phyloP scores from a whole-genome alignment of 92 coral and sea anemone species.

The Porites cylindrica region DNA sequence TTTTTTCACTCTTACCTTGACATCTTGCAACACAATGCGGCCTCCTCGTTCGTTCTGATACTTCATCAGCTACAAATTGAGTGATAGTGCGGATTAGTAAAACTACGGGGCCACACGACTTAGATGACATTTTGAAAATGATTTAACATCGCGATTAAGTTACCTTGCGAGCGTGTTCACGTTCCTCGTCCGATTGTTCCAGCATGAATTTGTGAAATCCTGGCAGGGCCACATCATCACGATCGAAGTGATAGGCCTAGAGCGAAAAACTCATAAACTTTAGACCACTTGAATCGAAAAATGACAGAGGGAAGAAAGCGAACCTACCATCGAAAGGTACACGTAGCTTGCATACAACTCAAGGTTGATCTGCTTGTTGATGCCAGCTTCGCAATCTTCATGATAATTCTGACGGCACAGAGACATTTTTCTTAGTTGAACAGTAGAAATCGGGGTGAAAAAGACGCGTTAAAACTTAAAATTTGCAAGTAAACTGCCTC shows the following conservation, averaged over 20 bases:
- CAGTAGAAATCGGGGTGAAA: slow-evolving; percentile 11
- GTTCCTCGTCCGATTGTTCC: slow-evolving; percentile 87
- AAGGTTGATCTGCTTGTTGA: slow-evolving; percentile 99
- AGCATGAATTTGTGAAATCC: slow-evolving; percentile 95
- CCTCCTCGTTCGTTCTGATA: slow-evolving; percentile 99
- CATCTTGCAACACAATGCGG: slow-evolving; percentile 90
- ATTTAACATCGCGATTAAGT: neutral
- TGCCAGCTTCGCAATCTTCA: slow-evolving; percentile 93
- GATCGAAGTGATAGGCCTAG: slow-evolving; percentile 95
- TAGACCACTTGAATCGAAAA: neutral
- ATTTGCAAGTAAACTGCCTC: slow-evolving; percentile 58
- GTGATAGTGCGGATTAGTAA: neutral
- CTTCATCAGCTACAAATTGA: slow-evolving; percentile 78
- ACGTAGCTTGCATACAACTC: slow-evolving; percentile 96
- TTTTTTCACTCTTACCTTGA: slow-evolving; percentile 70
- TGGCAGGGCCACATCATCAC: slow-evolving; percentile 92
- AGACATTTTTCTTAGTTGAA: slow-evolving; percentile 58
- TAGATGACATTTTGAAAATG: neutral
- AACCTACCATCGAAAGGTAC: slow-evolving; percentile 87
- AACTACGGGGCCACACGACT: neutral
- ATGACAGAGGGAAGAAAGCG: neutral
- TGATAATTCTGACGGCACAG: slow-evolving; percentile 96
- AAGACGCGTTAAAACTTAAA: neutral
- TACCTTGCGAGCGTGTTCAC: slow-evolving; percentile 96
- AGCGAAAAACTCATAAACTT: neutral